A percentile compares a stretch with the other conserved stretches of the same genome.
Conservation (phyloP, 2,113 vertebrate genomes). For the Dryoscopus gambensis region DNA sequence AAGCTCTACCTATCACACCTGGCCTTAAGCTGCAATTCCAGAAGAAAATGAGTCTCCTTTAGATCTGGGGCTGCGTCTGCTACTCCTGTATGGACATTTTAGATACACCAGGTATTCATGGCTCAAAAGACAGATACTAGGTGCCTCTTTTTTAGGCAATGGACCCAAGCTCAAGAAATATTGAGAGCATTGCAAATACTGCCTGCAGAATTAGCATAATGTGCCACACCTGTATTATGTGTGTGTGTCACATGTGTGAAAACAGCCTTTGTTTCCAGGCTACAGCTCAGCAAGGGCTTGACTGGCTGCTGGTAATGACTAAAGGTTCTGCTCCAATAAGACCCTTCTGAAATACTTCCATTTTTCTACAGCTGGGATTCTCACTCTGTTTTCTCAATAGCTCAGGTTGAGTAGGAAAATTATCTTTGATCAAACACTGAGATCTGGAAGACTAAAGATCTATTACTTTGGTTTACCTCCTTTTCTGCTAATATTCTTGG, state of each 20-base stretch:
- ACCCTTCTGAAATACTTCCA: not conserved
- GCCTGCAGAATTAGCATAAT: not conserved
- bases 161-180: not conserved
- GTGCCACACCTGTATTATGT: not conserved
- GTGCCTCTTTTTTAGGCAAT: not conserved
- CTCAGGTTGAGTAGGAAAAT: not conserved
- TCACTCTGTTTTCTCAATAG: not conserved
- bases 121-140: not conserved
- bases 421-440: not conserved
- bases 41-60: not conserved
- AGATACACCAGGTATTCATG: not conserved
- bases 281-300: not conserved
- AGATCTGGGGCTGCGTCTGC: not conserved
- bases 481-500: not conserved
- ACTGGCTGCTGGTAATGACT: not conserved
- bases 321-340: not conserved
- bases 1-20: not conserved
- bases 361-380: not conserved
- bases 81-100: not conserved
- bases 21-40: not conserved
- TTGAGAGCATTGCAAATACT: not conserved
- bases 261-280: not conserved
- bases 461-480: not conserved
- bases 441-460: not conserved
- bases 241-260: not conserved